Base-by-base conservation (phyloP, 35 echinoderm and acorn worm genomes). In the Amphiura filiformis region DNA sequence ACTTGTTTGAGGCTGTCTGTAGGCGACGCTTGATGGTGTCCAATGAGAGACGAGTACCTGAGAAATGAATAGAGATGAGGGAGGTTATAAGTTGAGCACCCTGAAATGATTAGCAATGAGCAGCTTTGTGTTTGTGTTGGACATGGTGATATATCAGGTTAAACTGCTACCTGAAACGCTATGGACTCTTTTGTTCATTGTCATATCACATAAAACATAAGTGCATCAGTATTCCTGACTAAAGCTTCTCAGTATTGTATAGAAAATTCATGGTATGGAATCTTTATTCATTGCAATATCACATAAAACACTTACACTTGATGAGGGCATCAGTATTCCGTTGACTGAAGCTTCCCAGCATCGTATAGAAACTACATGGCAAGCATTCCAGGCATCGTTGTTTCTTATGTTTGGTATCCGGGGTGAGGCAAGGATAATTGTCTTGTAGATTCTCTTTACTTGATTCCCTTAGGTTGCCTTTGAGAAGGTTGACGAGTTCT, bases 301-400 rank as follows among this genome's bases (percentile, higher is more conserved):
- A n/a, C n/a, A n/a, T n/a, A n/a, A 49, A 36, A 37, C 13, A 32
- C 96, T 98, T 77, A 98, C 96, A 98, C 75, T 92, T 98, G 86
- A 98, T 98, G 39, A 98, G 96, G 32, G 96, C 92, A 47, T 98
- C 96, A 1, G 96, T 98, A 42, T 98, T 98, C 56, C 88, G 91
- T 78, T 98, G 96, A 37, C 87, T 94, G 87, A 98, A 98, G 82
- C 89, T 98, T 7, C 86, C 87, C 36, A 98, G 82, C 96, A 98
- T 98, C 78, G 92, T 92, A 35, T 85, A 92, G 90, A 86, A 98
- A 82, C 96, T 89, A 65, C 96, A 98, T 0, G 96, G 89, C 22
- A 98, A 86, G 52, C 96, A 98, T 35, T 98, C 96, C 86, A 98
- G 82, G 35, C 96, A 98, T 38, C 96, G 86, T n/a, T 70, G 61